These are phyloP conservation scores for Bombus waltoni DNA, from an alignment of 1,140 invertebrate genomes.

Conservation along the genomic window DNA sequence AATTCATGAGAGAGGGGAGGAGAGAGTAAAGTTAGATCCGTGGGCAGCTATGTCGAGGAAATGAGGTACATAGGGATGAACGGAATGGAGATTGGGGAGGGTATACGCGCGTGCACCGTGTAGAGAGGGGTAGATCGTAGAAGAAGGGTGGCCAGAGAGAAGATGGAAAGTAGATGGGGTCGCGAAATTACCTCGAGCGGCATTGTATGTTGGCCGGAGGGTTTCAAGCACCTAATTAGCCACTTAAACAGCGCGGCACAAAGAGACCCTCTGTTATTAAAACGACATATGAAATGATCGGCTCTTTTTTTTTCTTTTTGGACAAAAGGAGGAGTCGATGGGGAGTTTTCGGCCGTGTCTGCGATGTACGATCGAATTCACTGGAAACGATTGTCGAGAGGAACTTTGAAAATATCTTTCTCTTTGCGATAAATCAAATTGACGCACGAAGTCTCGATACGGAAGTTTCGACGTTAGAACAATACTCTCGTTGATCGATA, in stretches of 20 bases:
- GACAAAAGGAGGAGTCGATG: conserved; percentile 58
- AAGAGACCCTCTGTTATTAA: conserved; percentile 72
- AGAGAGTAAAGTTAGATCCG: not conserved
- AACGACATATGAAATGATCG: conserved; percentile 67
- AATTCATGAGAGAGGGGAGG: not conserved
- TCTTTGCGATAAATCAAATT: not conserved
- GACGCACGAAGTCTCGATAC: too few species aligned
- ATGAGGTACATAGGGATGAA: not conserved
- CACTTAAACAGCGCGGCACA: conserved; percentile 73
- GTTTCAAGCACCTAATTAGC: conserved; percentile 73
- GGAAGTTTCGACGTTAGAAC: too few species aligned
- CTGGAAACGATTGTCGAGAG: not conserved
- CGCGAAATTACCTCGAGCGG: conserved; percentile 70
- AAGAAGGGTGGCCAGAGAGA: conserved; percentile 3
- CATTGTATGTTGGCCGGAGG: conserved; percentile 65
- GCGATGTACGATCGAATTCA: too few species aligned
- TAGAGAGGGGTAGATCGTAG: not conserved
- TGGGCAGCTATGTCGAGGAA: conserved; percentile 3
- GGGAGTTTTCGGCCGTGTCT: not conserved
- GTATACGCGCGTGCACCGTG: not conserved
- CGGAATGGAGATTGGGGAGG: conserved; percentile 31
- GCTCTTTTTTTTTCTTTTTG: conserved; percentile 16
- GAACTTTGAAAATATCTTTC: not conserved
- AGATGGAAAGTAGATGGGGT: conserved; percentile 45
- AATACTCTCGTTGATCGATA: too few species aligned